Base-by-base conservation (phyloP, 2,797 vertebrate species). In the Anguilla anguilla region DNA sequence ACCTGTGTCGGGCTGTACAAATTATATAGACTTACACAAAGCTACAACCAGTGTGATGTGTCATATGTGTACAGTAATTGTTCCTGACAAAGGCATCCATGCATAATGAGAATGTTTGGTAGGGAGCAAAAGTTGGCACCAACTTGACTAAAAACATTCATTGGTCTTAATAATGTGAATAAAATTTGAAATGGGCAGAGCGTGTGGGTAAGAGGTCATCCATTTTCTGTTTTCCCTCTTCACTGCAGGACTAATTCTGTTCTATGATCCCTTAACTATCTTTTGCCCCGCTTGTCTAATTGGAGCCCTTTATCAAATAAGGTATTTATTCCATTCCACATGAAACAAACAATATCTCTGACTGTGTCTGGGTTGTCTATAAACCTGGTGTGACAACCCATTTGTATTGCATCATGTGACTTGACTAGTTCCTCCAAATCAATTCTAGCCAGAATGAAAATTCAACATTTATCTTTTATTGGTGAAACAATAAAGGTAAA, bases 251-350 rank as follows among this genome's bases (percentile, higher is more conserved):
- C 69, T 86, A 43, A 19, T 82, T 64, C 59, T 61, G 17, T 28
- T 83, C 31, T 1, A 11, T 25, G 19, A 61, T 53, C 74, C 28
- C 13, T 49, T 31, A 49, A 83, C 83, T 83, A 87, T 82, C 31
- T 25, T 87, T 64, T 57, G 22, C 57, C 59, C 43, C 79, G 87
- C 79, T 87, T 49, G 61, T 83, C 86, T 87, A 25, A 15, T 67
- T 22, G 28, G 61, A 46, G 55, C 74, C 81, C 39, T 61, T 28
- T 87, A 82, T 82, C 59, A 87, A 57, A 82, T 46, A 59, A 49
- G 59, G 79, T 59, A 87, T 64, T 67, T 83, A n/a, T 43, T 51
- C 28, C 35, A 59, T 39, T 15, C 74, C 39, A 31, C 22, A 64
- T 19, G 28, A 83, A 87, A 83, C 13, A 77, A 77, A 77, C 19